Evolutionary conservation across 2,888 invertebrate genomes (phyloP), one percentile per base, ranked within the genome.

Genomic region (Rosalia funebris): DNA sequence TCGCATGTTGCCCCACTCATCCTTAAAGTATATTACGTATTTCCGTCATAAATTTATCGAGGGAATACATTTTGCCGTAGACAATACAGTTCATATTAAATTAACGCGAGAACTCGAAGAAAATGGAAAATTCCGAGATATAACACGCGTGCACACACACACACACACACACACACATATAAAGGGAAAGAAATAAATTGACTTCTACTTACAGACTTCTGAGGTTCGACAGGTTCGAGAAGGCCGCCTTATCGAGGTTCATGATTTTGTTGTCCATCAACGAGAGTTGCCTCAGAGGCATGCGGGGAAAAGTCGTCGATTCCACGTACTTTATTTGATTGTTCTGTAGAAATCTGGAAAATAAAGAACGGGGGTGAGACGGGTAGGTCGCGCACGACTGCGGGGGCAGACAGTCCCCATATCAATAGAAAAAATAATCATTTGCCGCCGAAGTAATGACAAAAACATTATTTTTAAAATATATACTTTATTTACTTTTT

Each of bases 131-230:
- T n/a, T n/a, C n/a, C n/a, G n/a, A n/a, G n/a, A n/a, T n/a, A n/a
- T n/a, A n/a, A n/a, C n/a, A n/a, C n/a, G n/a, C n/a, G n/a, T n/a
- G n/a, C n/a, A n/a, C n/a, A n/a, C n/a, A n/a, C n/a, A n/a, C n/a
- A n/a, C n/a, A n/a, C n/a, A n/a, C n/a, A n/a, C n/a, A n/a, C n/a
- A n/a, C n/a, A n/a, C n/a, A n/a, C n/a, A n/a, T n/a, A n/a, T n/a
- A n/a, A n/a, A 25, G n/a, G 11, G 1, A 19, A 11, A 57, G 48
- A 20, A 41, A 11, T 32, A 56, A 31, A 41, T 48, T n/a, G n/a
- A n/a, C n/a, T n/a, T n/a, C n/a, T 72, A 82, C 84, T 84, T 73
- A 85, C 84, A 85, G 77, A 70, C 81, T 79, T 62, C 74, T 73
- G 7, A 85, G 69, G 15, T 71, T 69, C 0, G 81, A 78, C 52